Percentiles rank a stretch among this genome's conserved stretches.
These are phyloP conservation scores for Indri indri DNA, from an alignment of 2,113 vertebrate genomes.

Conservation along the genomic window DNA sequence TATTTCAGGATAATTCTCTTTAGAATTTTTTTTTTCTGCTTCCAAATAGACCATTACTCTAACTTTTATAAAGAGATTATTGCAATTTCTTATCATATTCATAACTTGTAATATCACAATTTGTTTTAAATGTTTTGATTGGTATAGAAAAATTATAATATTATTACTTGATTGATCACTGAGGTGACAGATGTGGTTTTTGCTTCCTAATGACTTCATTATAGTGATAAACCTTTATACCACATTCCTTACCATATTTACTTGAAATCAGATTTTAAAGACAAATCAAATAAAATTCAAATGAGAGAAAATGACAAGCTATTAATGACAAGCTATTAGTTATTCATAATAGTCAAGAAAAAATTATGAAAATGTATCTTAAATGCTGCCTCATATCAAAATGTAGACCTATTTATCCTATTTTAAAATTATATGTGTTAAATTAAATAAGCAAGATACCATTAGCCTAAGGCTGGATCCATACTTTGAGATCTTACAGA, in stretches of 20 bases:
- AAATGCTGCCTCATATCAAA: neutral
- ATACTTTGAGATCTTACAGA: neutral
- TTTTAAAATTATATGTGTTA: neutral
- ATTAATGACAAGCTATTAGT: neutral
- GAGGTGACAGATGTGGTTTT: conserved; percentile 8
- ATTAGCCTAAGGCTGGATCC: neutral
- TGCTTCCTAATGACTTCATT: neutral
- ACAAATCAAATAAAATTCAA: neutral
- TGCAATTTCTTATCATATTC: neutral
- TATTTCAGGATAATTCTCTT: neutral
- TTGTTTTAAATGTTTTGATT: conserved; percentile 55
- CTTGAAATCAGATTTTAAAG: neutral
- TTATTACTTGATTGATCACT: neutral
- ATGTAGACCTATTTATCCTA: neutral
- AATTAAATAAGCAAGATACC: neutral
- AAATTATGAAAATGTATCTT: neutral
- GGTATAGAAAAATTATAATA: conserved; percentile 30
- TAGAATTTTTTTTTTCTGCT: neutral
- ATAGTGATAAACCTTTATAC: neutral
- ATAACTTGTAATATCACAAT: conserved; percentile 9
- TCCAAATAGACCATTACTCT: neutral
- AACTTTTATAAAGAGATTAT: neutral
- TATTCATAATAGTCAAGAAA: neutral
- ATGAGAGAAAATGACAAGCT: neutral
- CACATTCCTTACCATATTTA: conserved; percentile 30